Evolutionary conservation across 2,113 vertebrate species (phyloP).

Genomic region (Myiozetetes cayanensis): DNA sequence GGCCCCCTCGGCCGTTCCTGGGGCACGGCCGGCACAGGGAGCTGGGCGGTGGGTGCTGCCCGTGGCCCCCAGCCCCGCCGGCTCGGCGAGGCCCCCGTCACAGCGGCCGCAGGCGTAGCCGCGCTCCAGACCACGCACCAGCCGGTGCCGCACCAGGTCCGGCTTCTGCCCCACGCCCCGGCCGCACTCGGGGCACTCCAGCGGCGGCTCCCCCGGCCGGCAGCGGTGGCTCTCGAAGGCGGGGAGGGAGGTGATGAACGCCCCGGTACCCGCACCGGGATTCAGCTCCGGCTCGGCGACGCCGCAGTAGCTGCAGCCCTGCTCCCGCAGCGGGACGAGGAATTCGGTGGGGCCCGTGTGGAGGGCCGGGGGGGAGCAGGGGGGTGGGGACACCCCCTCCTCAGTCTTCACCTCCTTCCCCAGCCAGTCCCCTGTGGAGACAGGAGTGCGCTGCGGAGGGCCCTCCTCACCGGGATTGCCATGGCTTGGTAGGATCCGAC

Average conservation of each 20-base stretch:
- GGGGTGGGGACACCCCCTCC: neutral
- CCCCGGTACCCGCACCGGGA: neutral
- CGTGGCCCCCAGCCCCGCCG: neutral
- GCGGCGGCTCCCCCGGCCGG: neutral
- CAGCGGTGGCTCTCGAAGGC: neutral
- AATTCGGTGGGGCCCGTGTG: neutral
- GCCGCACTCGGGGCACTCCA: conserved; percentile 65
- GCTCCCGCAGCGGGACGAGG: neutral
- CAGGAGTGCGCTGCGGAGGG: neutral
- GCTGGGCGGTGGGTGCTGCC: neutral
- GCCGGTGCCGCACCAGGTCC: conserved; percentile 73
- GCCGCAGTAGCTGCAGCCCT: neutral
- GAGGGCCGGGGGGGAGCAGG: neutral
- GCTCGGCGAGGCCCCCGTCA: neutral
- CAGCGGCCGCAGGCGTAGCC: conserved; percentile 42
- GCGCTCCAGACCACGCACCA: conserved; percentile 61
- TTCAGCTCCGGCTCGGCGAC: neutral
- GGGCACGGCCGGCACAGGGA: conserved; percentile 34
- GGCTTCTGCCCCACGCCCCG: conserved; percentile 60
- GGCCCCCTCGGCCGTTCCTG: fast-evolving
- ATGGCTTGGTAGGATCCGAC: fast-evolving
- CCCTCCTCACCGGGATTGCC: neutral
- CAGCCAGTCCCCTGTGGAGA: neutral
- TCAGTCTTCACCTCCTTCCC: neutral
- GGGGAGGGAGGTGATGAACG: fast-evolving